Evolutionary conservation across 2,888 invertebrate genomes (phyloP).

Genomic region (Drosophila differens): DNA sequence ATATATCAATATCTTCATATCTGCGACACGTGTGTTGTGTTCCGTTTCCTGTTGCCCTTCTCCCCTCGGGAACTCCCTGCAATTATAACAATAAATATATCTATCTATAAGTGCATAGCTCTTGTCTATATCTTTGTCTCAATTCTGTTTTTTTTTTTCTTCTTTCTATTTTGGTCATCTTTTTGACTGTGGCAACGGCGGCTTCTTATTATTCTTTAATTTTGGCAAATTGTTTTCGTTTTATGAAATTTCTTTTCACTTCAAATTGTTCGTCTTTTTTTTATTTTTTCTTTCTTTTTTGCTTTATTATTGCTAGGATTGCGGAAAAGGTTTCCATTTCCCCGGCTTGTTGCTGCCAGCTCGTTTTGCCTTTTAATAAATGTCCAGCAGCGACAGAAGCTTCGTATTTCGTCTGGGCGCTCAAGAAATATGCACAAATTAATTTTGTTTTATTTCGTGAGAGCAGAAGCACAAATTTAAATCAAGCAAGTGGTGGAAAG

Average conservation of each 20-base stretch:
- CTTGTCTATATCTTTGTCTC: not conserved
- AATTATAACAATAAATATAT: slow-evolving; percentile 53
- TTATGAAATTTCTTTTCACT: slow-evolving; percentile 84
- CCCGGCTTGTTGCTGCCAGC: slow-evolving; percentile 38
- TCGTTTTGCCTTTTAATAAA: slow-evolving; percentile 77
- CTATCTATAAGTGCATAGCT: slow-evolving; percentile 13
- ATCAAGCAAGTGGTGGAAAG: slow-evolving; percentile 64
- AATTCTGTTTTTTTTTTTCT: not conserved
- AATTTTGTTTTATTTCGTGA: slow-evolving; percentile 75
- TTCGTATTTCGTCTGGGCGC: slow-evolving; percentile 76
- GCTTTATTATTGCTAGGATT: slow-evolving; percentile 69
- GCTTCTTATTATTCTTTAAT: slow-evolving; percentile 84
- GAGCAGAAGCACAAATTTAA: slow-evolving; percentile 72
- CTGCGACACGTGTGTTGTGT: slow-evolving; percentile 72
- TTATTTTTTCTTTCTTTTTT: slow-evolving; percentile 48
- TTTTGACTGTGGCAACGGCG: slow-evolving; percentile 35
- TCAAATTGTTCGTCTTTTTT: slow-evolving; percentile 31
- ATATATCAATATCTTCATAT: slow-evolving; percentile 69
- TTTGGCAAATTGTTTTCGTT: slow-evolving; percentile 84
- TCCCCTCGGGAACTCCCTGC: slow-evolving; percentile 55
- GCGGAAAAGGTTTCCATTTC: slow-evolving; percentile 71
- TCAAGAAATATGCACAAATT: slow-evolving; percentile 82
- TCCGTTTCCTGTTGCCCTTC: slow-evolving; percentile 30
- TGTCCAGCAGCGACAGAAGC: slow-evolving; percentile 64
- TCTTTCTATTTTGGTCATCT: slow-evolving; percentile 16